These are phyloP conservation scores for Mycteria americana DNA, from an alignment of 2,797 vertebrate species.

Conservation along the genomic window DNA sequence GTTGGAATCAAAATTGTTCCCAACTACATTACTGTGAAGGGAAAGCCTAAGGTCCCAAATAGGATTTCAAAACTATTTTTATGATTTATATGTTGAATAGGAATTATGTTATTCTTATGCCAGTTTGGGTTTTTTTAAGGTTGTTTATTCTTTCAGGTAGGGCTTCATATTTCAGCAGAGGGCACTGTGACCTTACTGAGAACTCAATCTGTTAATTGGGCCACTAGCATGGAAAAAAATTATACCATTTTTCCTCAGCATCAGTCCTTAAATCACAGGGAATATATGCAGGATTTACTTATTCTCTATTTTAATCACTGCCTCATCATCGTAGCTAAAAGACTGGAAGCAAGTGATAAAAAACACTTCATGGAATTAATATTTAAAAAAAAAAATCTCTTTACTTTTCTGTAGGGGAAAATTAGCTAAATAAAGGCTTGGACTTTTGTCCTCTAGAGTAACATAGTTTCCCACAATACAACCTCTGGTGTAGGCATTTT, in stretches of 20 bases:
- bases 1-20: background rate
- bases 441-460: background rate
- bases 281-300: background rate
- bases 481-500: background rate
- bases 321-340: background rate
- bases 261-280: background rate
- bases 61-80: background rate
- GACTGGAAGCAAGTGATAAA: background rate
- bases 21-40: background rate
- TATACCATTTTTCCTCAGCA: background rate
- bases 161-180: constrained; percentile 72
- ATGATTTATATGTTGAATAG: background rate
- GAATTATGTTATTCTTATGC: background rate
- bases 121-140: rapidly evolving
- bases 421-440: background rate
- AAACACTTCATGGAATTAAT: background rate
- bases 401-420: background rate
- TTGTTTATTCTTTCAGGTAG: background rate
- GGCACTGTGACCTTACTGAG: constrained; percentile 70
- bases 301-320: background rate
- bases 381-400: background rate
- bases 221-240: background rate
- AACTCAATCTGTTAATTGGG: constrained; percentile 5
- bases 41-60: background rate
- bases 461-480: background rate